Percentiles rank a stretch among this genome's conserved stretches.
These are phyloP conservation scores for Mesocricetus auratus DNA, from an alignment of 2,113 vertebrate species.

Conservation along the genomic window DNA sequence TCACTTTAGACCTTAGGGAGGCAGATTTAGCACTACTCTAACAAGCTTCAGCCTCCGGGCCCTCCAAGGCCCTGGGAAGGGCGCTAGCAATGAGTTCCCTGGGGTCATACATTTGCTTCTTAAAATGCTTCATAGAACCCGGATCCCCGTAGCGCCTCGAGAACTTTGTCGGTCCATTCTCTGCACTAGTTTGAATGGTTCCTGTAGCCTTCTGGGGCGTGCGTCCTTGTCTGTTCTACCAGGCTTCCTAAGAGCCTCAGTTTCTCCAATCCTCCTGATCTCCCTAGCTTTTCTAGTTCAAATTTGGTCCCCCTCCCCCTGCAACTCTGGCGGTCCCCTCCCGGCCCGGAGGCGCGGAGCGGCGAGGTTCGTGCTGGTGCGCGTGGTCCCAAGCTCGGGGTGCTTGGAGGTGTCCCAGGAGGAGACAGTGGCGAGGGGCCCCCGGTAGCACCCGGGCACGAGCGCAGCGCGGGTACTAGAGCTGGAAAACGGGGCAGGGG, in stretches of 20 bases:
- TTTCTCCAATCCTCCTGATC: slow-evolving; percentile 21
- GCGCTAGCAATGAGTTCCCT: background rate
- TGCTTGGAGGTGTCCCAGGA: background rate
- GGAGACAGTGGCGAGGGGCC: background rate
- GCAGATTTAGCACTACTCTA: background rate
- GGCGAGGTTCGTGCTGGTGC: background rate
- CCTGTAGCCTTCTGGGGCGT: background rate
- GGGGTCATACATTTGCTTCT: background rate
- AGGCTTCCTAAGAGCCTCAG: background rate
- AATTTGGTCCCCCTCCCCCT: slow-evolving; percentile 62
- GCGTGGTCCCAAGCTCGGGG: background rate
- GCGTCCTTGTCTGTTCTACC: background rate
- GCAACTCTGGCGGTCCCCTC: background rate
- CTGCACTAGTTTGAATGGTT: background rate
- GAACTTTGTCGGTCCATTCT: background rate
- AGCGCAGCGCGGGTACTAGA: background rate
- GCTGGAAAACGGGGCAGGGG: background rate
- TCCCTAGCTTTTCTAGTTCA: slow-evolving; percentile 40
- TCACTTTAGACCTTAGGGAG: slow-evolving; percentile 40
- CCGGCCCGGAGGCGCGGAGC: background rate
- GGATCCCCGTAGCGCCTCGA: background rate
- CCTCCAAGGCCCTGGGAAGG: slow-evolving; percentile 2
- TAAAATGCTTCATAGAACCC: slow-evolving; percentile 6
- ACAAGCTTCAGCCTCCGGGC: background rate
- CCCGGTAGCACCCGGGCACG: too few species aligned